Percentiles rank a stretch among this genome's conserved stretches.
These are phyloP conservation scores for Sarcophaga carnaria DNA, from an alignment of 2,888 invertebrate species.

Conservation along the genomic window DNA sequence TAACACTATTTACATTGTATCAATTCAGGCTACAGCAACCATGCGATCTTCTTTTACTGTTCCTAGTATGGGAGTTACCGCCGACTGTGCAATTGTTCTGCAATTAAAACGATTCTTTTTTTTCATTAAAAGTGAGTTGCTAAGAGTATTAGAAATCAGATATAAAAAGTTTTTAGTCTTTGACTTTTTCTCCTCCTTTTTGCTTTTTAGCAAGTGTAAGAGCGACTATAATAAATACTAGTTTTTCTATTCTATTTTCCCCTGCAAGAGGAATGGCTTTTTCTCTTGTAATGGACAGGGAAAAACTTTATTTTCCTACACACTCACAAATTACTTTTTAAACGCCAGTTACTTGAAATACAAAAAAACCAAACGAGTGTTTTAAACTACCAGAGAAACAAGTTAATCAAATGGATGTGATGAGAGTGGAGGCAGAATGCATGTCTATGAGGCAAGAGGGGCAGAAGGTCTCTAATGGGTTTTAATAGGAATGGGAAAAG, in stretches of 20 bases:
- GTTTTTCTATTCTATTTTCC: neutral
- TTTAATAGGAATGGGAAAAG: too few species aligned
- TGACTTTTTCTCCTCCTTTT: neutral
- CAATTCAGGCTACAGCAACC: too few species aligned
- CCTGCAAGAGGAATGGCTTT: neutral
- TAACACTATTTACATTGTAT: too few species aligned
- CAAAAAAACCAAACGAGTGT: neutral
- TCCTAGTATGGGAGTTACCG: too few species aligned
- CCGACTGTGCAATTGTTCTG: neutral
- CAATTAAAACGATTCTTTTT: conserved; percentile 9
- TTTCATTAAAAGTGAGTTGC: conserved; percentile 12
- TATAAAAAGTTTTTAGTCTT: neutral
- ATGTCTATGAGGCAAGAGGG: too few species aligned
- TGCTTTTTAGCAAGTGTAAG: neutral
- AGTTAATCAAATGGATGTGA: too few species aligned
- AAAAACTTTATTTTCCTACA: conserved; percentile 38
- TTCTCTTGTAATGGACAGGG: neutral
- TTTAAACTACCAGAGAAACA: too few species aligned
- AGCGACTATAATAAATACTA: neutral
- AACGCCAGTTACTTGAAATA: conserved; percentile 23
- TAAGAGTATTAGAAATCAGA: neutral
- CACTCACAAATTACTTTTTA: conserved; percentile 41
- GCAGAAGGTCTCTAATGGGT: too few species aligned
- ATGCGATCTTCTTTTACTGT: too few species aligned
- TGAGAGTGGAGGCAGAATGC: too few species aligned